Percentiles rank a stretch among this genome's conserved stretches.
Evolutionary conservation across 2,888 invertebrate species (phyloP).

Genomic region (Trachelus stipa): DNA sequence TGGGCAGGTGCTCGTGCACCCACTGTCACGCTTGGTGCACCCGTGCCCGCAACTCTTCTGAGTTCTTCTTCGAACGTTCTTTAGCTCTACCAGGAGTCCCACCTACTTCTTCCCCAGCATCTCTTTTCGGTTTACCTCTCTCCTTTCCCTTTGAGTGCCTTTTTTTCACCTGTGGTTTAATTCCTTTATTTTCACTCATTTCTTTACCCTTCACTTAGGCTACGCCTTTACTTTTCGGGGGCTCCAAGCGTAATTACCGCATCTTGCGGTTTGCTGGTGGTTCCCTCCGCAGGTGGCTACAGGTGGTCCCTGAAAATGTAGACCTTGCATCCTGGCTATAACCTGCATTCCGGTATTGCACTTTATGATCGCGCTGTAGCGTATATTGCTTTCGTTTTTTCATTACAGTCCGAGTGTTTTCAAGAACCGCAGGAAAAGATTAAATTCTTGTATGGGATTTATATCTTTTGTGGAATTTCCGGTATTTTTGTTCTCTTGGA

Average conservation of each 20-base stretch:
- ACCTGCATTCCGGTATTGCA: background rate
- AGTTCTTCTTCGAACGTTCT: conserved; percentile 7
- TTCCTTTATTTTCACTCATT: conserved; percentile 49
- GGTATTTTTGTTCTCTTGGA: background rate
- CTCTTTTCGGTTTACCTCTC: conserved; percentile 28
- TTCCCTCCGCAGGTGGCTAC: conserved; percentile 44
- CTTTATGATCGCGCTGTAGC: background rate
- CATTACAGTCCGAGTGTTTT: background rate
- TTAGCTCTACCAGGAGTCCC: conserved; percentile 35
- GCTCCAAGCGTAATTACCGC: conserved; percentile 52
- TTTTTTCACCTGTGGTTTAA: conserved; percentile 53
- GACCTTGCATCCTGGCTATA: background rate
- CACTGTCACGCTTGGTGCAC: conserved; percentile 65
- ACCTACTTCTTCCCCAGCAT: conserved; percentile 32
- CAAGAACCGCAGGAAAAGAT: background rate
- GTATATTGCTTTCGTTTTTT: background rate
- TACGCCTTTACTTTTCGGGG: conserved; percentile 46
- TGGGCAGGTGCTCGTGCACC: conserved; percentile 64
- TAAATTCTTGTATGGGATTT: background rate
- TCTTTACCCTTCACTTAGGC: conserved; percentile 26
- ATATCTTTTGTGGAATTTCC: background rate
- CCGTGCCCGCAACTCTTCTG: conserved; percentile 54
- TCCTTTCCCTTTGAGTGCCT: conserved; percentile 53
- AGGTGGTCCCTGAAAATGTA: conserved; percentile 45
- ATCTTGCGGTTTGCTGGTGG: conserved; percentile 57